Percentiles rank a stretch among this genome's conserved stretches.
Evolutionary conservation across 2,888 invertebrate species (phyloP).

Genomic region (Mesorhabditis spiculigera): DNA sequence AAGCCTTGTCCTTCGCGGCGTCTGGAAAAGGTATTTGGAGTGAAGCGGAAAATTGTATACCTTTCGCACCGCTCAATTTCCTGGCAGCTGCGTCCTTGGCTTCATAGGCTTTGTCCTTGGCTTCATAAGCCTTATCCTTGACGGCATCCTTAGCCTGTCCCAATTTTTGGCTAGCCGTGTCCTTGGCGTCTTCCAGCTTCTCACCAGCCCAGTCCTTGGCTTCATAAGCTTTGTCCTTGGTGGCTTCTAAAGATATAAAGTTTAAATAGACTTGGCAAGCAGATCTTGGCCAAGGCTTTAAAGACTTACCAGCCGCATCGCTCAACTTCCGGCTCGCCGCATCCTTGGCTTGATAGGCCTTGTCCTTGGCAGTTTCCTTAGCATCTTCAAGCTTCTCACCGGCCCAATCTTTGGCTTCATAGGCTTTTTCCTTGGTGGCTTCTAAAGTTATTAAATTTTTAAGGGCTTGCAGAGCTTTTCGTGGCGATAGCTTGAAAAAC

Average conservation of each 20-base stretch:
- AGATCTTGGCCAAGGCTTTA: neutral
- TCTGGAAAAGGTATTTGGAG: no score
- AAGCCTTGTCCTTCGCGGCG: neutral
- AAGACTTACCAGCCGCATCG: neutral
- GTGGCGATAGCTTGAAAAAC: neutral
- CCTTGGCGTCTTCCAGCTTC: neutral
- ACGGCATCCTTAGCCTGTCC: neutral
- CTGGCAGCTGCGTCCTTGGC: neutral
- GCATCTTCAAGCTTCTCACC: neutral
- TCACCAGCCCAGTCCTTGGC: neutral
- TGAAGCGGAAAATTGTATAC: no score
- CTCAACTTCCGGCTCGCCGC: neutral
- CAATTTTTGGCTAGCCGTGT: neutral
- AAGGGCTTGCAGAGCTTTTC: neutral
- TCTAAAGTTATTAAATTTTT: neutral
- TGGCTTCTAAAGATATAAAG: neutral
- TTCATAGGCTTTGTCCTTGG: neutral
- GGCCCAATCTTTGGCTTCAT: neutral
- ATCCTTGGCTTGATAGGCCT: neutral
- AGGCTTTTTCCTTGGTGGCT: slow-evolving; percentile 1
- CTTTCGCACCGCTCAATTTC: no score
- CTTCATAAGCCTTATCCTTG: neutral
- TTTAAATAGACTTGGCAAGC: neutral
- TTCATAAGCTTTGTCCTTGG: neutral
- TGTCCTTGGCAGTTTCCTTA: neutral